A percentile compares a stretch with the other conserved stretches of the same genome.
These are phyloP conservation scores for Epicampocera succincta DNA, from an alignment of 2,888 invertebrate species.

Conservation along the genomic window DNA sequence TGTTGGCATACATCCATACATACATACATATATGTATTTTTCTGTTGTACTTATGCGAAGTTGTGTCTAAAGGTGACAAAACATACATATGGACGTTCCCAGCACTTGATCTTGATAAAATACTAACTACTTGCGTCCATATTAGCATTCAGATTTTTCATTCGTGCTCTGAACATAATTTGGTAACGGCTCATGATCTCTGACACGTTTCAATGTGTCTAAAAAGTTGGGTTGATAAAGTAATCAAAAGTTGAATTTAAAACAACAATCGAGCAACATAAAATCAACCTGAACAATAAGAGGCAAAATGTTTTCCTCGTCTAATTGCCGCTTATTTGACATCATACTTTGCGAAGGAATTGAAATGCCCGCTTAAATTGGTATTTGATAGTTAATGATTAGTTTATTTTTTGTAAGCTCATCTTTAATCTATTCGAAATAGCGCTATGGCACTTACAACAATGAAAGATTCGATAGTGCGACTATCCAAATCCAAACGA, in stretches of 20 bases:
- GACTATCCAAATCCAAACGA: too few species aligned
- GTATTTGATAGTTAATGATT: too few species aligned
- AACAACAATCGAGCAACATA: too few species aligned
- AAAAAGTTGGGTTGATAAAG: not conserved
- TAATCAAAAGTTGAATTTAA: not conserved
- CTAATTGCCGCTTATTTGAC: too few species aligned
- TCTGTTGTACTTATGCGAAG: constrained; percentile 38
- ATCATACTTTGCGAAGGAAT: too few species aligned
- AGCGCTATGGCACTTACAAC: too few species aligned
- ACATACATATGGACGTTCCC: constrained; percentile 5
- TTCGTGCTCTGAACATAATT: constrained; percentile 4
- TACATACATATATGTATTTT: constrained; percentile 55
- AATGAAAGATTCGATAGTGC: too few species aligned
- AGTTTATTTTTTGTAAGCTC: too few species aligned
- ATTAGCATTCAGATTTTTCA: constrained; percentile 42
- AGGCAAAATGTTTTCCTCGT: too few species aligned
- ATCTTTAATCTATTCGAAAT: too few species aligned
- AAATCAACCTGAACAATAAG: too few species aligned
- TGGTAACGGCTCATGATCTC: constrained; percentile 48
- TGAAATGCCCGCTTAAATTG: too few species aligned
- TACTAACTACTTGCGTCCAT: constrained; percentile 12
- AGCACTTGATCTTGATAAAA: constrained; percentile 59
- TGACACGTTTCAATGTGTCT: constrained; percentile 23
- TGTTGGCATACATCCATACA: constrained; percentile 32
- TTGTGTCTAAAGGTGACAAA: constrained; percentile 27